Evolutionary conservation across 1,140 invertebrate genomes (phyloP), one percentile per base, ranked within the genome.

Genomic region (Drosophila murphyi): DNA sequence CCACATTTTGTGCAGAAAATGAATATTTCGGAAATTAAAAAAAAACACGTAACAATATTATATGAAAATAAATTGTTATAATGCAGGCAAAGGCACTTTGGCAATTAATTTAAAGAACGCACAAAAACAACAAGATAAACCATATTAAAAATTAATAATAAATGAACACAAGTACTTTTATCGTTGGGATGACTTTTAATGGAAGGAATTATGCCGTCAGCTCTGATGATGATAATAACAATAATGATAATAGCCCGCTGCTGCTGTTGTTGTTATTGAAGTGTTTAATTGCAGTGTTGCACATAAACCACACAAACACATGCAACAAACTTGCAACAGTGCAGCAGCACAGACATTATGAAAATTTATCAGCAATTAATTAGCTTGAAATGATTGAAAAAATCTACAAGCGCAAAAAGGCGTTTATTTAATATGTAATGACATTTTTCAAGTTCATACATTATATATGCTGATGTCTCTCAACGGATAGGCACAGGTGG

Each of bases 41-140:
- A 76, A 69, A 80, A 89, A 74, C 79, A 29, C 29, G 54, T 29
- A 12, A 54, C 55, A 65, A 59, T 65, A 41, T 59, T 7, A 59
- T 78, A 72, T 73, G 76, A 56, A 82, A 82, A 82, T 88, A 79
- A 88, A 87, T 88, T 88, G 83, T 39, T 64, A 62, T 50, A 68
- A 70, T 51, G 37, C 70, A 67, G 57, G 64, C 56, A 59, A 82
- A 71, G 64, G 64, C 43, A 35, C 50, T 72, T 82, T 76, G 65
- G 67, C 54, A 70, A 86, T 86, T 78, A 85, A 85, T 86, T 81
- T 51, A 72, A 65, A 64, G 61, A 86, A 85, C 45, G 64, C 72
- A 7, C 20, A 59, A 7, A 28, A 59, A 45, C 6, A 32, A 47
- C 0, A 32, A 32, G 31, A 5, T 7, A 10, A n/a, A 28, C 28